phyloP scores from a whole-genome alignment of 2,113 vertebrate species.

The Ramphastos sulfuratus region DNA sequence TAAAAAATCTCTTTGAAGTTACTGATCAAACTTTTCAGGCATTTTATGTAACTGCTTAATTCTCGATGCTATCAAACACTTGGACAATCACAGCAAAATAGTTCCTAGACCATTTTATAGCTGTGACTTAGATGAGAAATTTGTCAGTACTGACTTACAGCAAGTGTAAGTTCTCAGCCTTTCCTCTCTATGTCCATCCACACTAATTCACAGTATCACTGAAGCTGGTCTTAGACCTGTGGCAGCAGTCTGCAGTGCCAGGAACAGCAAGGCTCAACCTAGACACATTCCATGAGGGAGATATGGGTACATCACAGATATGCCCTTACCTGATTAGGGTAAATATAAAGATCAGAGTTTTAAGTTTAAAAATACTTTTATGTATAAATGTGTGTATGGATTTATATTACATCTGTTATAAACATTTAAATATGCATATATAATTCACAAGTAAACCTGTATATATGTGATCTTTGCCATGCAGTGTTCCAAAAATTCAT shows the following conservation, averaged over 20 bases:
- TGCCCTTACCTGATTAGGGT: neutral
- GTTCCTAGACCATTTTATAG: neutral
- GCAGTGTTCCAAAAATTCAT: neutral
- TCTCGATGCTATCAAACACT: neutral
- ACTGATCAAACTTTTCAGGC: neutral
- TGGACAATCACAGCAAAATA: neutral
- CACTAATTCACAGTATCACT: neutral
- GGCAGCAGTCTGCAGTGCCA: neutral
- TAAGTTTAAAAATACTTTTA: neutral
- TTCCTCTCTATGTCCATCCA: neutral
- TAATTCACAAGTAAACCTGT: neutral
- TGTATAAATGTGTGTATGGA: accelerated
- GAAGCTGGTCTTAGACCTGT: neutral
- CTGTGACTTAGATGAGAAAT: neutral
- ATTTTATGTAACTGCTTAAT: neutral
- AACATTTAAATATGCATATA: neutral
- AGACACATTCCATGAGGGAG: neutral
- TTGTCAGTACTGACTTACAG: neutral
- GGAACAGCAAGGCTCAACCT: neutral
- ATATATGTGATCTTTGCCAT: neutral
- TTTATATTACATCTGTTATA: neutral
- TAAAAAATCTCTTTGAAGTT: neutral
- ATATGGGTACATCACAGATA: neutral
- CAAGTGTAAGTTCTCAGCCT: neutral
- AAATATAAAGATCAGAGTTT: accelerated